phyloP scores from a whole-genome alignment of 2,888 invertebrate species.

The Athalia rosae region DNA sequence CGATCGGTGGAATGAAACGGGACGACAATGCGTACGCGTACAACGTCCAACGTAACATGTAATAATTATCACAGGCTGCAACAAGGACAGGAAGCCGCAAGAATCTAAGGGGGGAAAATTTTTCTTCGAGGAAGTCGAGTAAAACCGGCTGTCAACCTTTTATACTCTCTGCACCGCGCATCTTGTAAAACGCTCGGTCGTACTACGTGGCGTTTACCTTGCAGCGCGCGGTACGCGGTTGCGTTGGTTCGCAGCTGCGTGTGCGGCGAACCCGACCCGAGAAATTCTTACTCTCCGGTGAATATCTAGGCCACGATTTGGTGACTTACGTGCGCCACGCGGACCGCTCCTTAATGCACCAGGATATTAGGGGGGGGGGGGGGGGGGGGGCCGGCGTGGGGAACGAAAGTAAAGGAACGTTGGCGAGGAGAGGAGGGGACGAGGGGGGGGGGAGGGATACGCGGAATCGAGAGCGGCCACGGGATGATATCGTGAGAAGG shows the following conservation, averaged over 20 bases:
- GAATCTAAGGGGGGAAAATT: background rate
- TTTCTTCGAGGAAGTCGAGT: background rate
- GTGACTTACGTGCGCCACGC: background rate
- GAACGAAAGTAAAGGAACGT: background rate
- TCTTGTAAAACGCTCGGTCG: slow-evolving; percentile 27
- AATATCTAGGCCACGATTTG: slow-evolving; percentile 41
- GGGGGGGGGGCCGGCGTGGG: background rate
- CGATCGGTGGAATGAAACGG: no score
- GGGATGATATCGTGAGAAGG: slow-evolving; percentile 35
- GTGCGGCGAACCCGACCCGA: slow-evolving; percentile 19
- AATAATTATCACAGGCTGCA: background rate
- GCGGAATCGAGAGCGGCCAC: slow-evolving; percentile 24
- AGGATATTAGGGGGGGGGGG: background rate
- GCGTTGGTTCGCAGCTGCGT: background rate
- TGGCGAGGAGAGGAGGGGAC: background rate
- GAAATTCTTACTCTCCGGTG: slow-evolving; percentile 38
- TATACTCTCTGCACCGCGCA: background rate
- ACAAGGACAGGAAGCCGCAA: slow-evolving; percentile 15
- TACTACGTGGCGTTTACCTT: slow-evolving; percentile 9
- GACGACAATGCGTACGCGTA: background rate
- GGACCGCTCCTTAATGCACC: slow-evolving; percentile 4
- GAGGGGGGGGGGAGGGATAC: background rate
- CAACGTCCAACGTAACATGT: slow-evolving; percentile 2
- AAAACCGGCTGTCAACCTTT: slow-evolving; percentile 23
- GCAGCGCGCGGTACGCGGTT: background rate